Evolutionary conservation across 2,113 vertebrate species (phyloP).

Genomic region (Chloroceryle aenea): DNA sequence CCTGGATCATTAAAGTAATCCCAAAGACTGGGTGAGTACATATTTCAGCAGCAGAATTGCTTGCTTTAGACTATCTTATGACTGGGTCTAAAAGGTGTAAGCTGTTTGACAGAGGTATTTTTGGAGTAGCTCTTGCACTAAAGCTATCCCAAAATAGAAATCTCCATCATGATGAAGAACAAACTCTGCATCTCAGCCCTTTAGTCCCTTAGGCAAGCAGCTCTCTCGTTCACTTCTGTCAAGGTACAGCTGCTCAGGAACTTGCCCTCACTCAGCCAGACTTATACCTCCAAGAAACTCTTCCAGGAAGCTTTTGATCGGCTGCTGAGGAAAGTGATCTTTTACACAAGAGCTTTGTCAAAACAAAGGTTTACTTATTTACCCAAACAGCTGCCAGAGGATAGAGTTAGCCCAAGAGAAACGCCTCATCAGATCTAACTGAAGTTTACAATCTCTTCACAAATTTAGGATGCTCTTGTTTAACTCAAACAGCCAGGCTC

Average conservation of each 20-base stretch:
- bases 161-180: background rate
- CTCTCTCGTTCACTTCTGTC: background rate
- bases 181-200: background rate
- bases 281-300: background rate
- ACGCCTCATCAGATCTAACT: background rate
- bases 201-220: background rate
- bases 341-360: constrained; percentile 16
- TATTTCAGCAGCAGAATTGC: background rate
- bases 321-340: background rate
- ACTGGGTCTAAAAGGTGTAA: background rate
- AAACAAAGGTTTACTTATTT: constrained; percentile 6
- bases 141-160: constrained; percentile 23
- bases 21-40: background rate
- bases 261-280: background rate
- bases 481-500: background rate
- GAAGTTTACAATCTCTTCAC: background rate
- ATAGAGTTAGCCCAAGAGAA: background rate
- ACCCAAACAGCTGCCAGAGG: background rate
- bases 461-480: background rate
- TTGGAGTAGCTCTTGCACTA: background rate
- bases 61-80: background rate
- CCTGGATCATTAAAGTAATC: background rate
- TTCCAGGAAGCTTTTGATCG: background rate
- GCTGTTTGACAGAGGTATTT: background rate
- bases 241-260: background rate